Conservation (phyloP, 1,140 invertebrate genomes). For the Caenorhabditis briggsae region DNA sequence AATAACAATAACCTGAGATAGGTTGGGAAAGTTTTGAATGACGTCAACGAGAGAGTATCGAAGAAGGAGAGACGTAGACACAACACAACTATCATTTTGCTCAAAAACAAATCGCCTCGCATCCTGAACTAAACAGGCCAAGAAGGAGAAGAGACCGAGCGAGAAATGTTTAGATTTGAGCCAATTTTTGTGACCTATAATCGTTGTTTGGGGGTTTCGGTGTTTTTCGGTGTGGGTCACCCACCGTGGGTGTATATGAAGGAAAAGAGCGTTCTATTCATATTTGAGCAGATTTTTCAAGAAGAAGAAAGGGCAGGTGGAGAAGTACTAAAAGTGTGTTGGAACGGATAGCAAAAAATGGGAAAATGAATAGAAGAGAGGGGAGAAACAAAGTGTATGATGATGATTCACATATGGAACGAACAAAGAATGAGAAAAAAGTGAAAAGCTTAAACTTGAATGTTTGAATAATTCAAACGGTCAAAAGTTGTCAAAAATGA, state of each 20-base stretch:
- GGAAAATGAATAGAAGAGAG: too few relatives aligned
- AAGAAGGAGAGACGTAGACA: background rate
- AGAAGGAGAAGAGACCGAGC: background rate
- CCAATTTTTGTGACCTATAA: background rate
- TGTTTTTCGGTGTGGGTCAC: too few relatives aligned
- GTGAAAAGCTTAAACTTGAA: too few relatives aligned
- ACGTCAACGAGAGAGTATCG: conserved; percentile 7
- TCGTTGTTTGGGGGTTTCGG: too few relatives aligned
- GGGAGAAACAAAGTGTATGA: too few relatives aligned
- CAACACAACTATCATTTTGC: background rate
- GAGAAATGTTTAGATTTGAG: conserved; percentile 54
- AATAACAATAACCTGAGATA: conserved; percentile 11
- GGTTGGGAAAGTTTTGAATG: conserved; percentile 2
- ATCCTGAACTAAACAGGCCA: too few relatives aligned
- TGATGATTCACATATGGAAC: too few relatives aligned
- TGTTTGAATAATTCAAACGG: too few relatives aligned
- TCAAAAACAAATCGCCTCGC: background rate
- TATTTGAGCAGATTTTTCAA: conserved; percentile 25
- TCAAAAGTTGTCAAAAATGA: too few relatives aligned
- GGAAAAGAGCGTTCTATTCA: background rate
- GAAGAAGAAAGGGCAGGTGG: background rate
- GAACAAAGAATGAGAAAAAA: background rate
- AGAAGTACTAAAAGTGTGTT: background rate
- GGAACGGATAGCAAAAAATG: background rate
- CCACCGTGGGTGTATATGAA: background rate